Evolutionary conservation across 2,113 vertebrate genomes (phyloP).

Genomic region (Kryptolebias marmoratus): DNA sequence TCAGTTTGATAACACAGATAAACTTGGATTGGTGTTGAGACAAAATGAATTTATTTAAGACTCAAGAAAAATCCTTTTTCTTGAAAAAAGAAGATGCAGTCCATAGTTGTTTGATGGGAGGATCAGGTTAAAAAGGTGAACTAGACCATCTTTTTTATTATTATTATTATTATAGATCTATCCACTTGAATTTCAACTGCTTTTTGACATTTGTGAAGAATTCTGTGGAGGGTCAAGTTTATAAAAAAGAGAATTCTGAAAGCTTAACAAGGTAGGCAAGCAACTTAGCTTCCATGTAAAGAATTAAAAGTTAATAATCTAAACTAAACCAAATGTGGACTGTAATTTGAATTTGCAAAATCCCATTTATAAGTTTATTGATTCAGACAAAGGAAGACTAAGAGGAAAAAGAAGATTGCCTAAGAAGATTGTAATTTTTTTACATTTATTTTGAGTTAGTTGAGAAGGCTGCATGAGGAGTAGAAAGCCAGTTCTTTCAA

Average conservation of each 20-base stretch:
- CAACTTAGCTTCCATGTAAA: background rate
- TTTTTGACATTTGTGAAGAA: background rate
- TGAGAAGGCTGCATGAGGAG: background rate
- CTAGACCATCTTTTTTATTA: too few species aligned
- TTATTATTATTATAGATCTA: too few species aligned
- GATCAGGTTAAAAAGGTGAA: too few species aligned
- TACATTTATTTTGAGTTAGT: background rate
- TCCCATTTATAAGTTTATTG: too few species aligned
- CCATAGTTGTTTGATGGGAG: too few species aligned
- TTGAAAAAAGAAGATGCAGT: too few species aligned
- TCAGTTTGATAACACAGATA: background rate
- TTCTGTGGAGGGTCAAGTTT: constrained; percentile 17
- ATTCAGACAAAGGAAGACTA: too few species aligned
- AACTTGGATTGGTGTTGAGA: constrained; percentile 23
- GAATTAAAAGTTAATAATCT: background rate
- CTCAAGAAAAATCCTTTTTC: too few species aligned
- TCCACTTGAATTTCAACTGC: background rate
- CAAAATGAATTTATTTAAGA: background rate
- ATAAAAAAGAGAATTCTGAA: background rate
- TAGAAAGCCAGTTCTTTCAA: background rate
- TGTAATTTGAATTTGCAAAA: background rate
- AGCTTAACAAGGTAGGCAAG: constrained; percentile 13
- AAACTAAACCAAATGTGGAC: constrained; percentile 10
- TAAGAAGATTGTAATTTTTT: background rate
- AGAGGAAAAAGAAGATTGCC: too few species aligned